Base-by-base conservation (phyloP, 2,797 vertebrate species). In the Nannoperca australis region DNA sequence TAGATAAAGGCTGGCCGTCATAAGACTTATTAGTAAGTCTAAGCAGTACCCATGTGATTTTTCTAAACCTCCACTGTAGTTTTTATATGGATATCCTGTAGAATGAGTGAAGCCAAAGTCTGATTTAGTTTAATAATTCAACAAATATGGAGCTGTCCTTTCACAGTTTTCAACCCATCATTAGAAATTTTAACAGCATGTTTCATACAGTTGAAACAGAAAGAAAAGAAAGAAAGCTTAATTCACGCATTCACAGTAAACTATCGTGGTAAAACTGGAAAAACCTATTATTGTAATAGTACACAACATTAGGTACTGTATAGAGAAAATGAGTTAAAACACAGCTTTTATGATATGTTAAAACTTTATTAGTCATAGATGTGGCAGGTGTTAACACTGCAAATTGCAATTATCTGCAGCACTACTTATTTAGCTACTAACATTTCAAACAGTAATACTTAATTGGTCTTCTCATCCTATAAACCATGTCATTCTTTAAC, bases 291-390 rank as follows among this genome's bases (percentile, higher is more conserved):
- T 24, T 62, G 14, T 76, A 72, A 59, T 63, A 9, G 17, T 71
- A 22, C 15, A 42, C 17, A 30, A 56, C n/a, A 59, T 45, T 24
- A 47, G 30, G 17, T 53, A 36, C n/a, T 36, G 7, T 27, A 34
- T 51, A 14, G 73, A 83, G 36, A 70, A 76, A 84, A 79, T 14
- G 71, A 70, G 27, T 51, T 53, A 64, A 72, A 80, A 83, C 72
- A 81, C 64, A 76, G 51, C 24, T 84, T 20, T n/a, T 80, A 12
- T 61, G 18, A 73, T 14, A 47, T 76, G 11, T 73, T 36, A 51
- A 45, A 76, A 50, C 42, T 83, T 86, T 88, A 90, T 91, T 90
- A 59, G 62, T 78, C 9, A 79, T 18, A 49, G 47, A 66, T 50
- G 50, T 76, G 56, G 62, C 66, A 71, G 61, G 38, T 74, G 38